Percentiles rank a stretch among this genome's conserved stretches.
Conservation (phyloP, 2,113 vertebrate species). For the Tympanuchus pallidicinctus region DNA sequence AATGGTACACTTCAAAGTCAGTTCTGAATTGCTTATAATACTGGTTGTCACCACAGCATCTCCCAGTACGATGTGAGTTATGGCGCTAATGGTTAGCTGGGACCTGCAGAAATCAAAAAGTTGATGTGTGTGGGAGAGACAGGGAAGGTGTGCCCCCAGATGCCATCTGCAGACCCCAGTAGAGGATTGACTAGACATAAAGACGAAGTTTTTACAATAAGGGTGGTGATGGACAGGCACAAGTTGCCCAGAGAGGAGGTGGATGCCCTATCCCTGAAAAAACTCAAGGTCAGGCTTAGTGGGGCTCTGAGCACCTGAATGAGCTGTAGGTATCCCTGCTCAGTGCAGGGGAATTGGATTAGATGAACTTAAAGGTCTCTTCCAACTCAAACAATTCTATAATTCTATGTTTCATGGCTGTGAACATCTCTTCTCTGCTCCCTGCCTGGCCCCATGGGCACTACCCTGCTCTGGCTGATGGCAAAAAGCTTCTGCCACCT, state of each 20-base stretch:
- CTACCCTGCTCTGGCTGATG: accelerated
- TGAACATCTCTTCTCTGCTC: neutral
- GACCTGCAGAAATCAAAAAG: neutral
- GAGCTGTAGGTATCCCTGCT: too few species aligned
- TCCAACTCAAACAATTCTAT: too few species aligned
- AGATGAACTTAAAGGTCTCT: too few species aligned
- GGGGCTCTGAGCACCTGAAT: too few species aligned
- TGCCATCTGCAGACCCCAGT: neutral
- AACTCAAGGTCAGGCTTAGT: too few species aligned
- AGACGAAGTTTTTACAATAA: too few species aligned
- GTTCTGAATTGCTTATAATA: neutral
- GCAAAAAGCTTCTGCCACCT: neutral
- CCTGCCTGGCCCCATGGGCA: too few species aligned
- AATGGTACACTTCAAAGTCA: neutral
- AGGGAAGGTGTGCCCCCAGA: neutral
- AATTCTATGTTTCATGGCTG: neutral
- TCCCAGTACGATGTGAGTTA: neutral
- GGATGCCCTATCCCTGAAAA: too few species aligned
- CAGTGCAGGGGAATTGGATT: too few species aligned
- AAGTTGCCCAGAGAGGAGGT: too few species aligned
- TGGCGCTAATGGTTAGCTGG: neutral
- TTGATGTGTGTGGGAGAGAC: neutral
- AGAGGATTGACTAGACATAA: too few species aligned
- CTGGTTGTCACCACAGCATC: neutral
- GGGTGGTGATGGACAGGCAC: too few species aligned